Base-by-base conservation (phyloP, 2,888 invertebrate species). In the Osmoderma eremita region DNA sequence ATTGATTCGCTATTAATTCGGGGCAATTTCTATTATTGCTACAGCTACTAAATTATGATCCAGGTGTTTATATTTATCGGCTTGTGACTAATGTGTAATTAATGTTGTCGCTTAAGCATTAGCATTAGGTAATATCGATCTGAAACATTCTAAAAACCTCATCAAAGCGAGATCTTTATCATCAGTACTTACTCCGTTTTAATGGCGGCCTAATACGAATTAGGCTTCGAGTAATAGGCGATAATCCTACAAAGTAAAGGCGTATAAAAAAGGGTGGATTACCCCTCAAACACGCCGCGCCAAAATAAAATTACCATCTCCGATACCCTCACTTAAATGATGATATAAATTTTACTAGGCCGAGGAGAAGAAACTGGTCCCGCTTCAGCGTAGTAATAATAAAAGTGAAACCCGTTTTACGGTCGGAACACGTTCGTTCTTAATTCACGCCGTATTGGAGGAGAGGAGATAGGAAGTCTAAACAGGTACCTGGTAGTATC, bases 271-370 rank as follows among this genome's bases (percentile, higher is more conserved):
- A 10, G 30, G 30, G 5, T 8, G 30, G 24, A 1, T 5, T 30
- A 30, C 30, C n/a, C 24, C 22, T 13, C 36, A 45, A 58, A 45
- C 58, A 42, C 15, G 10, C 30, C 30, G 2, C 3, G 8, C 22
- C 15, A 12, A 30, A 58, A 58, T 58, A 58, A 58, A 58, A 58
- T 58, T 58, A 58, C 22, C 58, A 58, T 58, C 58, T 15, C 13
- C 45, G 10, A n/a, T n/a, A n/a, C n/a, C n/a, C n/a, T n/a, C 1
- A 1, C 24, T 45, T 45, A 42, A 58, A 58, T 58, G 42, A 30
- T 45, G 58, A 58, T 58, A 58, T 58, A 58, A 58, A 58, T 45
- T 58, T 58, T 45, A 58, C 42, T 22, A 2, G 10, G 17, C 13
- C 42, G 42, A n/a, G 10, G 42, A 42, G 3, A n/a, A n/a, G 10